Evolutionary conservation across 1,140 invertebrate species (phyloP).

Genomic region (Episyrphus balteatus): DNA sequence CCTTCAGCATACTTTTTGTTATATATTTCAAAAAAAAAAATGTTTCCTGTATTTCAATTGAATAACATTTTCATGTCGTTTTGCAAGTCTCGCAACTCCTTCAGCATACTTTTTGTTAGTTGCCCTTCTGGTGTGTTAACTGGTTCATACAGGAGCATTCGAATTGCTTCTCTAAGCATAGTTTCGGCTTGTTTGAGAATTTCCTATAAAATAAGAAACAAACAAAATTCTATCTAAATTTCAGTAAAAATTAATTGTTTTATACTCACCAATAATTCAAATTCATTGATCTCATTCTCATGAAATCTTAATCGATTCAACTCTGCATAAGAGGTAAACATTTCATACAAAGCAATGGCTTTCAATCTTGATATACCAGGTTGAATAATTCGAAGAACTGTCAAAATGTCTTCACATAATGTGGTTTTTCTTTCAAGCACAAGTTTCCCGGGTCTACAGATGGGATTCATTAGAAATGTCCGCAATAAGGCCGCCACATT

Average conservation of each 20-base stretch:
- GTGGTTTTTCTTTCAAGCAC: constrained; percentile 50
- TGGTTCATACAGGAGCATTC: constrained; percentile 59
- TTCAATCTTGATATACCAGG: constrained; percentile 58
- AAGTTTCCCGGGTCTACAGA: constrained; percentile 42
- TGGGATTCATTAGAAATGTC: constrained; percentile 39
- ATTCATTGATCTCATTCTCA: constrained; percentile 14
- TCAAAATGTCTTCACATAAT: constrained; percentile 52
- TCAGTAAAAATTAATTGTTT: neutral
- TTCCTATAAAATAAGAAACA: constrained; percentile 22
- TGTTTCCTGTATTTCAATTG: no score
- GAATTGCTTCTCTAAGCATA: constrained; percentile 49
- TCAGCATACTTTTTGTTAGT: constrained; percentile 51
- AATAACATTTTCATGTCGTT: constrained; percentile 37
- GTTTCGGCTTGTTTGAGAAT: constrained; percentile 43
- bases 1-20: no score
- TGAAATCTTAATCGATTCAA: constrained; percentile 38
- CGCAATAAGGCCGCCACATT: constrained; percentile 48
- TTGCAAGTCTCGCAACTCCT: constrained; percentile 51
- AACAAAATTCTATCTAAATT: neutral
- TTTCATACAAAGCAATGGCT: constrained; percentile 63
- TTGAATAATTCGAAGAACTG: constrained; percentile 52
- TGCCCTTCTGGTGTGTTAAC: constrained; percentile 57
- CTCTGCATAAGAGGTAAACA: constrained; percentile 54
- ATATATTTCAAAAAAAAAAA: no score
- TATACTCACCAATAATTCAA: constrained; percentile 17